These are phyloP conservation scores for Morinoia aosen DNA, from an alignment of 2,888 invertebrate species.

Conservation along the genomic window DNA sequence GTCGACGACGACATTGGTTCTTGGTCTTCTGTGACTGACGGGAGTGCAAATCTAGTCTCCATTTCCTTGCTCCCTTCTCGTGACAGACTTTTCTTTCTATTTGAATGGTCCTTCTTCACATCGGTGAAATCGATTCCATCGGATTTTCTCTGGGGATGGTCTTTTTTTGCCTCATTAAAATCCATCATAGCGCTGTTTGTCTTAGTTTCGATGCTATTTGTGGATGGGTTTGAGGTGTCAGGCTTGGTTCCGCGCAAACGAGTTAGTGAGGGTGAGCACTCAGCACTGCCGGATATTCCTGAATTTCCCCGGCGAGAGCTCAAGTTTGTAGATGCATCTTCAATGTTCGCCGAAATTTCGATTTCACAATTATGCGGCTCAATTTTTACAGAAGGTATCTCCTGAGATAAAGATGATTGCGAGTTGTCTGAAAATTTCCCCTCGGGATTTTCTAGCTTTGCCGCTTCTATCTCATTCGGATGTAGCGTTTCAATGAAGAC, in stretches of 20 bases:
- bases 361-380: background rate
- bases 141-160: background rate
- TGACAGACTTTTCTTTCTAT: background rate
- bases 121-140: background rate
- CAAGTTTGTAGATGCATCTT: background rate
- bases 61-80: conserved; percentile 46
- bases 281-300: background rate
- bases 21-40: conserved; percentile 29
- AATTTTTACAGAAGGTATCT: background rate
- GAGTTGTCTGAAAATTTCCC: background rate
- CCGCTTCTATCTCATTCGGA: background rate
- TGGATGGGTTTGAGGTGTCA: background rate
- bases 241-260: background rate
- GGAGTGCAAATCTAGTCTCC: conserved; percentile 15
- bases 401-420: background rate
- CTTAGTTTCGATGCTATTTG: background rate
- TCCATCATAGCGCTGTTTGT: background rate
- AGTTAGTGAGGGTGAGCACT: background rate
- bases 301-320: background rate
- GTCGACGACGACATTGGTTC: conserved; percentile 7
- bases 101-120: background rate
- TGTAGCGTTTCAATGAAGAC: background rate
- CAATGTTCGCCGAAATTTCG: background rate
- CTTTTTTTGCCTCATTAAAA: background rate
- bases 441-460: background rate